A percentile compares a stretch with the other conserved stretches of the same genome.
These are phyloP conservation scores for Meda fulgida DNA, from an alignment of 2,797 vertebrate genomes.

Conservation along the genomic window DNA sequence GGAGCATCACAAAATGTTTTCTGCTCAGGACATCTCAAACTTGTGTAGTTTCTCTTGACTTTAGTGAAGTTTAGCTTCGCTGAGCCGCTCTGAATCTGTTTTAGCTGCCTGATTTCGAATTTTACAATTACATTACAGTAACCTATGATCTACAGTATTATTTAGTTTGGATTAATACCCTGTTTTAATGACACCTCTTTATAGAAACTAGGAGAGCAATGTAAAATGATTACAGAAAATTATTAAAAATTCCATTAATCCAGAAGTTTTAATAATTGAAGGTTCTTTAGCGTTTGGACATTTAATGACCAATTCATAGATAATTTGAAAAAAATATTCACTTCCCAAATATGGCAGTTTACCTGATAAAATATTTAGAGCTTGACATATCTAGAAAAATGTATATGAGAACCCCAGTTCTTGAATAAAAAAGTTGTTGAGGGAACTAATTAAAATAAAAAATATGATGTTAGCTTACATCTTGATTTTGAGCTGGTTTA, in stretches of 20 bases:
- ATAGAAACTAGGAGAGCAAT: not conserved
- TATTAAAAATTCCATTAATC: not conserved
- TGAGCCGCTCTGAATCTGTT: not conserved
- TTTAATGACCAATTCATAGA: not conserved
- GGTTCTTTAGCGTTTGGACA: not conserved
- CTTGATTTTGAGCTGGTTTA: not conserved
- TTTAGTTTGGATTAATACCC: not conserved
- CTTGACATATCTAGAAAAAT: not conserved
- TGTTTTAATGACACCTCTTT: not conserved
- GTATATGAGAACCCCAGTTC: not conserved
- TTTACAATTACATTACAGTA: not conserved
- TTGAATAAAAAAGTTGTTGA: not conserved
- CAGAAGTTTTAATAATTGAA: not conserved
- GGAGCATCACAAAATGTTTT: constrained; percentile 47
- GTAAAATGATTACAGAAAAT: not conserved
- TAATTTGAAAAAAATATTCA: not conserved
- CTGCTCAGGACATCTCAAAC: constrained; percentile 24
- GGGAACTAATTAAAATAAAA: not conserved
- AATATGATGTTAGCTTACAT: not conserved
- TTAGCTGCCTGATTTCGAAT: not conserved
- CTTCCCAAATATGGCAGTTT: not conserved
- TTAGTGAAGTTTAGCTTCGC: constrained; percentile 5
- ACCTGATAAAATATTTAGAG: not conserved
- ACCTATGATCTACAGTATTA: not conserved
- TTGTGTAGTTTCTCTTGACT: constrained; percentile 11